Base-by-base conservation (phyloP, 2,888 invertebrate genomes). In the Tigriopus californicus region DNA sequence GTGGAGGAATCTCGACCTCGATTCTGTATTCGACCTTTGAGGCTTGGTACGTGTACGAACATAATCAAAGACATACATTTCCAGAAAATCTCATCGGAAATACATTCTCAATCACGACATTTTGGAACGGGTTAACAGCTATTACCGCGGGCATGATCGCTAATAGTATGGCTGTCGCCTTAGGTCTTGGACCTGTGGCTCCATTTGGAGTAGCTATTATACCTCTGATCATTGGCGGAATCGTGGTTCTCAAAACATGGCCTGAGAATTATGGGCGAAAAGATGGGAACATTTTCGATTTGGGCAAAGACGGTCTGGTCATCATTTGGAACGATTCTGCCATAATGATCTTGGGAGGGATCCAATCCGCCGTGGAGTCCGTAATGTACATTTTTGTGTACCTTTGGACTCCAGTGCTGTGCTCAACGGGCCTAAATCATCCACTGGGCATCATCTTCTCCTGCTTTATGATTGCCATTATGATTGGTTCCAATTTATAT, bases 161-260 rank as follows among this genome's bases (percentile, higher is more conserved):
- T 6, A 76, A 77, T 62, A 55, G 75, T 13, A 66, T 73, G 24
- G 76, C 75, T 1, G 76, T 76, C 61, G 70, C 71, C 66, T 66
- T 76, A 12, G 68, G 71, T 62, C 69, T 68, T 51, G 78, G 78
- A 33, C 76, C 78, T 1, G 72, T 75, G 2, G 71, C 75, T 8
- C 80, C 80, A 1, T 80, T 79, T 66, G 69, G 79, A 66, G 64
- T 77, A 46, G 77, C 80, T 1, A 70, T 79, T 18, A 76, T 77
- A 1, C 73, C 75, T 61, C 71, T 80, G 1, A 63, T 75, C 1
- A 63, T 73, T 12, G 75, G 77, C 57, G 75, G 74, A 2, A 64
- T 74, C 2, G 67, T 76, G 24, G 73, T 78, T 15, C 66, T 69
- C 3, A 68, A 68, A 25, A 72, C 72, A 11, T 80, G 80, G 79